A percentile compares a stretch with the other conserved stretches of the same genome.
Conservation (phyloP, 1,140 invertebrate genomes). For the Lasioglossum baleicum region DNA sequence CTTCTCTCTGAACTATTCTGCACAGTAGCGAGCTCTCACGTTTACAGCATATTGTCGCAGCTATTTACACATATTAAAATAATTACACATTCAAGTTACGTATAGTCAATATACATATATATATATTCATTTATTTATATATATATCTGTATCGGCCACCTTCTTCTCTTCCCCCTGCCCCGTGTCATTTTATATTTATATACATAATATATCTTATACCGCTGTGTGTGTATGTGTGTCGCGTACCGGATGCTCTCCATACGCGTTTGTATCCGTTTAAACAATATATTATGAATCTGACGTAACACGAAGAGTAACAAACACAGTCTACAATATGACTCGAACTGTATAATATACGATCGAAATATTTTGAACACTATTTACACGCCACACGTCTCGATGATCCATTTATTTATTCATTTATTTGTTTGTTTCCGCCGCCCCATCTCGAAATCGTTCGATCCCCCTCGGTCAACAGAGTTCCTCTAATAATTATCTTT, state of each 20-base stretch:
- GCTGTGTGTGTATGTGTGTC: neutral
- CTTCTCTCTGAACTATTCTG: neutral
- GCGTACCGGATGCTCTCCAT: slow-evolving; percentile 20
- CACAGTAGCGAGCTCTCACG: neutral
- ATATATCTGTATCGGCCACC: slow-evolving; percentile 16
- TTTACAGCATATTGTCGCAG: slow-evolving; percentile 39
- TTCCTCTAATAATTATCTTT: slow-evolving; percentile 12
- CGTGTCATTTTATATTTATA: slow-evolving; percentile 8
- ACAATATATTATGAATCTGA: slow-evolving; percentile 47
- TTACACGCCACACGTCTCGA: slow-evolving; percentile 10
- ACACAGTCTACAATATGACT: slow-evolving; percentile 44
- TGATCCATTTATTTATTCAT: neutral
- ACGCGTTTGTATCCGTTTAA: slow-evolving; percentile 33
- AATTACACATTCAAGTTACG: slow-evolving; percentile 46
- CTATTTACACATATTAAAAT: slow-evolving; percentile 51
- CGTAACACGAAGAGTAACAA: slow-evolving; percentile 48
- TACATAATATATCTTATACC: slow-evolving; percentile 9
- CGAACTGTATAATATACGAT: slow-evolving; percentile 32
- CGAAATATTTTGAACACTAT: slow-evolving; percentile 39
- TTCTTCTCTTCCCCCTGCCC: neutral
- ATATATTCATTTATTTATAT: slow-evolving; percentile 24
- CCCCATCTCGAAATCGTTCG: neutral
- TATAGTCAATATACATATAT: slow-evolving; percentile 30
- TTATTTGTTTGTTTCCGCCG: neutral
- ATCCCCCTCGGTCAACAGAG: neutral